A percentile compares a stretch with the other conserved stretches of the same genome.
Conservation (phyloP, 2,888 invertebrate genomes). For the Gisinianus flammeolus region DNA sequence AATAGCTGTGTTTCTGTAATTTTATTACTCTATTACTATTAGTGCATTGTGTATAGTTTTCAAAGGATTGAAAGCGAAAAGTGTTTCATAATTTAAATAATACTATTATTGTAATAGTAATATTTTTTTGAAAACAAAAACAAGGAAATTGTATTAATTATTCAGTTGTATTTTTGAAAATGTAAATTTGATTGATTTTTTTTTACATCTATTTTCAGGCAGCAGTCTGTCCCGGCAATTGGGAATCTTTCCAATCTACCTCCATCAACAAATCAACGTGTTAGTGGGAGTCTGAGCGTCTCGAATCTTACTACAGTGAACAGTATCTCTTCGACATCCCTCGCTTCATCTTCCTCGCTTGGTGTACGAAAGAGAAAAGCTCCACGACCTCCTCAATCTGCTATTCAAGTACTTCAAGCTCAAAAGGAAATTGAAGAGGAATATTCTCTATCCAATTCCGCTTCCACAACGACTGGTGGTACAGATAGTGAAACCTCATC, state of each 20-base stretch:
- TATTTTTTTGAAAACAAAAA: background rate
- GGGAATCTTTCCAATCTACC: background rate
- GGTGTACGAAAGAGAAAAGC: slow-evolving; percentile 67
- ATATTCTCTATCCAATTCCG: slow-evolving; percentile 8
- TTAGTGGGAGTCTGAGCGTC: slow-evolving; percentile 26
- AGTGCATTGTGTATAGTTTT: no score
- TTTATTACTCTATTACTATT: no score
- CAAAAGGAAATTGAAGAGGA: slow-evolving; percentile 54
- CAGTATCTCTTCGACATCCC: slow-evolving; percentile 59
- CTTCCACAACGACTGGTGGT: slow-evolving; percentile 20
- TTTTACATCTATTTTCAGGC: slow-evolving; percentile 16
- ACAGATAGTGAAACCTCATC: slow-evolving; percentile 48
- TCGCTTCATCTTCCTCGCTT: slow-evolving; percentile 60
- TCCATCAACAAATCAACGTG: background rate
- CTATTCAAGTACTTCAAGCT: slow-evolving; percentile 56
- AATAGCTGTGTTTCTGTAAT: no score
- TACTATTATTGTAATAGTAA: background rate
- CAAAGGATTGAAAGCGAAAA: no score
- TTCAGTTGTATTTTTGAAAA: background rate
- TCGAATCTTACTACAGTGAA: slow-evolving; percentile 58
- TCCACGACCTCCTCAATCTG: slow-evolving; percentile 64
- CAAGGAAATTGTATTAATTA: background rate
- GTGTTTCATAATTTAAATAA: no score
- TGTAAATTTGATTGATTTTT: background rate
- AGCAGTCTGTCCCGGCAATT: slow-evolving; percentile 28